Evolutionary conservation across 2,888 invertebrate genomes (phyloP).

Genomic region (Epiblema foenella): DNA sequence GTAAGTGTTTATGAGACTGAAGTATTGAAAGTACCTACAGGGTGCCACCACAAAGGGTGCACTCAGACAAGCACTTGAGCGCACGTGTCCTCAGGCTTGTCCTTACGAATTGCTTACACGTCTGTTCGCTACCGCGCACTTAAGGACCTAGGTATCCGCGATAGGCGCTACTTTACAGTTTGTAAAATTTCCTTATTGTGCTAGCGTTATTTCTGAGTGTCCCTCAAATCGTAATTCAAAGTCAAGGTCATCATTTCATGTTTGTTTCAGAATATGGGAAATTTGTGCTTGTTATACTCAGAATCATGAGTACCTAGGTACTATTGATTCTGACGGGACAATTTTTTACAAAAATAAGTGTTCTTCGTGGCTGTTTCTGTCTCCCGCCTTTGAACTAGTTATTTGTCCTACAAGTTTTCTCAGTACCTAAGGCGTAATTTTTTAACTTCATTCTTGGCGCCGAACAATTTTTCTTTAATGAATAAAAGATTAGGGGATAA

Average conservation of each 20-base stretch:
- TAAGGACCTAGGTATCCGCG: neutral
- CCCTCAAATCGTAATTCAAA: too few relatives aligned
- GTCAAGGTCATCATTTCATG: too few relatives aligned
- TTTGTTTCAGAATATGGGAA: too few relatives aligned
- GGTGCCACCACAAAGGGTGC: constrained; percentile 30
- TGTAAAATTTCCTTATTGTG: neutral
- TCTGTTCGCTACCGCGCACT: constrained; percentile 6
- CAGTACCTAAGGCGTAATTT: too few relatives aligned
- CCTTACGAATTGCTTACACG: constrained; percentile 27
- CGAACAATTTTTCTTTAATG: neutral
- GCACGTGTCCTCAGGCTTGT: constrained; percentile 21
- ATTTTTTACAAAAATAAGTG: too few relatives aligned
- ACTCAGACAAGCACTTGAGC: constrained; percentile 40
- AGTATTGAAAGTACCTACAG: constrained; percentile 7
- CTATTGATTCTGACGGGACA: too few relatives aligned
- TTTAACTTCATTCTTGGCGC: neutral
- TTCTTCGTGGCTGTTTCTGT: neutral
- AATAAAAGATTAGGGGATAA: too few relatives aligned
- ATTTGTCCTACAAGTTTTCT: too few relatives aligned
- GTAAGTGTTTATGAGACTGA: constrained; percentile 8
- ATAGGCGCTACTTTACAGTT: neutral
- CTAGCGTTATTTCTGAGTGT: too few relatives aligned
- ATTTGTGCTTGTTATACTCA: too few relatives aligned
- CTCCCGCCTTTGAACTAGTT: neutral
- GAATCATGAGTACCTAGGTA: too few relatives aligned